Conservation (phyloP, 2,797 vertebrate genomes). For the Coranthus polyacanthus region DNA sequence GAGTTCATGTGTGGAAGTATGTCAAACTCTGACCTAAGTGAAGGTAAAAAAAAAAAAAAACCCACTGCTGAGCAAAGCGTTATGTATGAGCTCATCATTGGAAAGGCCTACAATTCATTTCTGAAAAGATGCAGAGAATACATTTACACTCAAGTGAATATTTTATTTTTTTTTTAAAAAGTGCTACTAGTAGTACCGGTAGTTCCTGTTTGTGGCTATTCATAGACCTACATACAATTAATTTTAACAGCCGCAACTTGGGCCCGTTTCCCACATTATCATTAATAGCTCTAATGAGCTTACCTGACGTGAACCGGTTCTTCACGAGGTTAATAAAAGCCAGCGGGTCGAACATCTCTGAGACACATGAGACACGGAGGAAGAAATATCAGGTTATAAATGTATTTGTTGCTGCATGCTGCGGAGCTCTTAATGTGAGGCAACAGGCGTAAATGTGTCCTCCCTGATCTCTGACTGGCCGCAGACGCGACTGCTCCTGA, state of each 20-base stretch:
- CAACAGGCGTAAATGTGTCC: conserved; percentile 10
- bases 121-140: too few relatives aligned
- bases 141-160: neutral
- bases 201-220: neutral
- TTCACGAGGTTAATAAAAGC: conserved; percentile 20
- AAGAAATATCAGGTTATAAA: conserved; percentile 18
- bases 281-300: neutral
- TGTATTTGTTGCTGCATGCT: conserved; percentile 18
- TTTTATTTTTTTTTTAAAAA: too few relatives aligned
- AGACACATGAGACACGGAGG: too few relatives aligned
- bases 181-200: neutral
- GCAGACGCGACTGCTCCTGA: too few relatives aligned
- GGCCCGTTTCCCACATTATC: conserved; percentile 30
- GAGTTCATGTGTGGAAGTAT: neutral
- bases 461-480: neutral
- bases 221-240: conserved; percentile 3
- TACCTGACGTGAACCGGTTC: conserved; percentile 33
- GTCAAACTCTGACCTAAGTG: neutral
- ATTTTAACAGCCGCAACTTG: conserved; percentile 10
- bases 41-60: neutral
- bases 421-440: conserved; percentile 15
- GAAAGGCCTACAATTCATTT: too few relatives aligned
- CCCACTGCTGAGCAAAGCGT: too few relatives aligned
- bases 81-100: too few relatives aligned
- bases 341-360: conserved; percentile 28